phyloP scores from a whole-genome alignment of 1,140 invertebrate species.

The Drosophila ogumai region DNA sequence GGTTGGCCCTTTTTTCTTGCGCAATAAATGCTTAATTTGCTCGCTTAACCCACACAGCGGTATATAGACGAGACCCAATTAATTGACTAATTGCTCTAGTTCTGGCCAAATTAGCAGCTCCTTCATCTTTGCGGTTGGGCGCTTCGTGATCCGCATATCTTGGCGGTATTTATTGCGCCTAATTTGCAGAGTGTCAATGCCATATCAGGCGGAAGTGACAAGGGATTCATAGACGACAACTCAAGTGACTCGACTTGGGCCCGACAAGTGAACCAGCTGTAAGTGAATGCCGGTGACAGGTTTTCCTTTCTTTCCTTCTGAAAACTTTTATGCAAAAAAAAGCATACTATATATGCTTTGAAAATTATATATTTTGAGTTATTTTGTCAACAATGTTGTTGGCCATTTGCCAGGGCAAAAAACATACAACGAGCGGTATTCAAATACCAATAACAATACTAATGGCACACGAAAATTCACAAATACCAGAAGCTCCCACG shows the following conservation, averaged over 20 bases:
- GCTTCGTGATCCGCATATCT: constrained; percentile 35
- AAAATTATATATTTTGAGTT: constrained; percentile 8
- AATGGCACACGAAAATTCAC: constrained; percentile 19
- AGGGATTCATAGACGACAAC: constrained; percentile 4
- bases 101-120: constrained; percentile 43
- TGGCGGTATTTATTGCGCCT: constrained; percentile 32
- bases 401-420: constrained; percentile 38
- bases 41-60: constrained; percentile 63
- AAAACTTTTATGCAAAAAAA: background rate
- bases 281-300: constrained; percentile 24
- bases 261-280: constrained; percentile 11
- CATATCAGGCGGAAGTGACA: constrained; percentile 29
- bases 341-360: background rate
- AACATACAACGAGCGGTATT: constrained; percentile 19
- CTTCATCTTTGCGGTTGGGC: constrained; percentile 6
- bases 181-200: constrained; percentile 42
- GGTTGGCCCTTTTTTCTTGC: constrained; percentile 24
- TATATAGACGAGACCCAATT: constrained; percentile 21
- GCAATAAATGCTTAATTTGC: constrained; percentile 73
- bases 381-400: constrained; percentile 35
- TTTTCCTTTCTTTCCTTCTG: background rate
- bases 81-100: constrained; percentile 68
- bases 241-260: background rate
- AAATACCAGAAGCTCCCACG: constrained; percentile 23
- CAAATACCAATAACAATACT: constrained; percentile 31